Conservation (phyloP, 1,140 invertebrate genomes). For the Drosophila sp. region DNA sequence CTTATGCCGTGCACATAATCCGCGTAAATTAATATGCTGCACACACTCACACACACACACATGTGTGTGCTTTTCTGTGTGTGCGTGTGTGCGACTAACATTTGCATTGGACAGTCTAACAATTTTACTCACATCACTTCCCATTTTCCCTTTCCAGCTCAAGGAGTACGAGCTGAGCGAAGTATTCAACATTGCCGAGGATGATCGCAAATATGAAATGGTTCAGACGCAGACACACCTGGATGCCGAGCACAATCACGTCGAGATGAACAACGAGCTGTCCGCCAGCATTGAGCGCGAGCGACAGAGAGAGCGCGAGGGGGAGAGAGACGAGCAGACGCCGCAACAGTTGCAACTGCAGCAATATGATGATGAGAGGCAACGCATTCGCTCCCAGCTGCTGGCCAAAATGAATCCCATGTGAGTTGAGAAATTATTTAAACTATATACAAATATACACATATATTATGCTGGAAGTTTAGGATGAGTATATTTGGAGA, state of each 20-base stretch:
- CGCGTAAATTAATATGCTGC: constrained; percentile 78
- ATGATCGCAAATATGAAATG: constrained; percentile 91
- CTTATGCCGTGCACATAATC: constrained; percentile 77
- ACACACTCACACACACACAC: constrained; percentile 36
- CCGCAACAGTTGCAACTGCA: constrained; percentile 52
- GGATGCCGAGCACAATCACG: constrained; percentile 87
- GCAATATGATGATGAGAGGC: constrained; percentile 66
- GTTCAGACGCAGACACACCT: constrained; percentile 89
- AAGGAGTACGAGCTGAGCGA: constrained; percentile 94
- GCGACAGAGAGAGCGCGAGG: constrained; percentile 81
- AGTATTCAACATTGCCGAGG: constrained; percentile 92
- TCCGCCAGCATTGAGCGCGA: constrained; percentile 92
- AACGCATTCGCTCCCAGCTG: constrained; percentile 77
- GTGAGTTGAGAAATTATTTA: constrained; percentile 61
- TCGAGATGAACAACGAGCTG: constrained; percentile 88
- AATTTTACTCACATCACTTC: not conserved
- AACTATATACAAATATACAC: not conserved
- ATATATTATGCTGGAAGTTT: not conserved
- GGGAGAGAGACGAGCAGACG: constrained; percentile 86
- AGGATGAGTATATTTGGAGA: too few species aligned
- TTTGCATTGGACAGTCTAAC: constrained; percentile 29
- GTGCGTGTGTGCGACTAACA: constrained; percentile 46
- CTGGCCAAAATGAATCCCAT: constrained; percentile 84
- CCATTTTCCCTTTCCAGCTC: constrained; percentile 86
- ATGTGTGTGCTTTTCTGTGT: constrained; percentile 24